Evolutionary conservation across 2,888 invertebrate genomes (phyloP), one percentile per base, ranked within the genome.

Genomic region (Ornithoptera alexandrae): DNA sequence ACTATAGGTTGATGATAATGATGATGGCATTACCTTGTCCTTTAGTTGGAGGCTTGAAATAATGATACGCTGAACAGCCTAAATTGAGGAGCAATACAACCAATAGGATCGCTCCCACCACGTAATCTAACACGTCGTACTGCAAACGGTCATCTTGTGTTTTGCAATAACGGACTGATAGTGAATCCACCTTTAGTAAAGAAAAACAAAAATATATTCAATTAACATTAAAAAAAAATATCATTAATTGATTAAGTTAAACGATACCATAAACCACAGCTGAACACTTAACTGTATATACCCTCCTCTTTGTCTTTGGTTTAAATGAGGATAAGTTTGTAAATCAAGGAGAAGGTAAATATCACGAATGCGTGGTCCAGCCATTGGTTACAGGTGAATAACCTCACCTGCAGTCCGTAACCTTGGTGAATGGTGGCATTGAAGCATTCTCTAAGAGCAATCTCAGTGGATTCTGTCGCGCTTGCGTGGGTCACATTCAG

Each of bases 91-190:
- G 71, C 12, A 92, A 69, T 0, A 92, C 67, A 0, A 78, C 53
- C 1, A 92, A 68, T 0, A 92, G 66, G 2, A 92, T 69, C 0
- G 80, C 81, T 2, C 91, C 92, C 5, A 92, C 77, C 1, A 83
- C 73, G 67, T 84, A 89, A 73, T 92, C 92, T 73, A 90, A 62
- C 0, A 76, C 74, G 70, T 92, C 92, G 1, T 80, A 77, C 2
- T 89, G 87, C 1, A 82, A 57, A 36, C 80, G 80, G 74, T 91
- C 90, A 17, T 81, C 77, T 74, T 88, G 81, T 0, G 90, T 91
- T 78, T 92, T 92, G 78, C 92, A 92, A 75, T 92, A 92, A 5
- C 92, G 84, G 0, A 92, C 88, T 58, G 90, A 84, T 62, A 92
- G 72, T 0, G 77, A 75, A 17, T 88, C 86, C 72, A 92, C 85